phyloP scores from a whole-genome alignment of 2,797 vertebrate species.

The Zalophus californianus region DNA sequence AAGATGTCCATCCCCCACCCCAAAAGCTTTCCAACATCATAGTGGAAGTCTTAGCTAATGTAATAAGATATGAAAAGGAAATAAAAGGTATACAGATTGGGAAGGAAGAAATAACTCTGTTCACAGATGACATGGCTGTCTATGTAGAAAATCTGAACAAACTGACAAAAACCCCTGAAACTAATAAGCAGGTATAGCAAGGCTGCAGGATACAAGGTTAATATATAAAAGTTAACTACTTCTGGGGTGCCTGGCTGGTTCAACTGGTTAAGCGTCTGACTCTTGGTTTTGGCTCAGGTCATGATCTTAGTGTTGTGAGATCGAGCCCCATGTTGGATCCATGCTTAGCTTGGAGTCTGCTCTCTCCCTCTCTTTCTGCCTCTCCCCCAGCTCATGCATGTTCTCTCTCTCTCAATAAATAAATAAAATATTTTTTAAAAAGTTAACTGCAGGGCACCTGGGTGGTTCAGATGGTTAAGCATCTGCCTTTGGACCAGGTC shows the following conservation, averaged over 20 bases:
- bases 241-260: too few species aligned
- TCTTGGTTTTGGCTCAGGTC: too few species aligned
- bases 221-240: background rate
- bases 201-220: background rate
- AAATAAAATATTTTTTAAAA: background rate
- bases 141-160: background rate
- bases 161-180: background rate
- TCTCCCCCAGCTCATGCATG: too few species aligned
- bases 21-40: background rate
- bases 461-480: too few species aligned
- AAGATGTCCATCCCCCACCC: background rate
- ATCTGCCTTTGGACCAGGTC: too few species aligned
- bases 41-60: background rate
- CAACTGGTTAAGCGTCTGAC: too few species aligned
- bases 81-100: background rate
- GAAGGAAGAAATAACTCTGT: background rate
- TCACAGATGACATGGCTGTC: background rate
- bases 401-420: too few species aligned
- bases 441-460: background rate
- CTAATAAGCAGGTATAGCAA: background rate
- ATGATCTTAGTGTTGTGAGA: too few species aligned
- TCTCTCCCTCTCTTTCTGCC: too few species aligned
- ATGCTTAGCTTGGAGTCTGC: too few species aligned
- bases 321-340: too few species aligned
- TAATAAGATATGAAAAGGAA: background rate